phyloP scores from a whole-genome alignment of 2,888 invertebrate genomes.

The Steinernema scapterisci region DNA sequence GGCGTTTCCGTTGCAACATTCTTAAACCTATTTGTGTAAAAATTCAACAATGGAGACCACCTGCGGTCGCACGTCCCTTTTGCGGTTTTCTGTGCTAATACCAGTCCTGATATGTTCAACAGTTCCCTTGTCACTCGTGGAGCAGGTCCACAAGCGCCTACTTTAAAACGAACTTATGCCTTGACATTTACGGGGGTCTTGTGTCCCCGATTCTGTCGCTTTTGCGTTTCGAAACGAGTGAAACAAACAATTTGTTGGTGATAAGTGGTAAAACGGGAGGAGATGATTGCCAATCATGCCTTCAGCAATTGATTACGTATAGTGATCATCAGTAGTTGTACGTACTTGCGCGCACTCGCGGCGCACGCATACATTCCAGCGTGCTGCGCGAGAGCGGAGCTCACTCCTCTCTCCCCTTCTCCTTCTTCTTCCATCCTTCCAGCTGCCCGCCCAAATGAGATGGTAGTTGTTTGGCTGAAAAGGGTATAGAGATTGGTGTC shows the following conservation, averaged over 20 bases:
- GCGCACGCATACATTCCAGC: constrained; percentile 14
- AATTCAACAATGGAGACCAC: constrained; percentile 7
- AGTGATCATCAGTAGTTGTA: constrained; percentile 20
- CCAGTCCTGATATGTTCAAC: neutral
- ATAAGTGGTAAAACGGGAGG: neutral
- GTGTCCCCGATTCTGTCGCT: neutral
- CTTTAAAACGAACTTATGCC: neutral
- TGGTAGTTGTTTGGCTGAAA: constrained; percentile 26
- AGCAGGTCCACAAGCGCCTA: neutral
- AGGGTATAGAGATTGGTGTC: constrained; percentile 28
- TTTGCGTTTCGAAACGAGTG: neutral
- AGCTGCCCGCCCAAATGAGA: constrained; percentile 25
- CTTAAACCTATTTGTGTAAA: constrained; percentile 15
- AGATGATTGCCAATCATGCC: constrained; percentile 10
- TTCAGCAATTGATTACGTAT: constrained; percentile 5
- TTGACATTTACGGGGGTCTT: neutral
- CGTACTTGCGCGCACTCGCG: constrained; percentile 11
- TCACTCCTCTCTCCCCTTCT: neutral
- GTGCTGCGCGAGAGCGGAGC: constrained; percentile 26
- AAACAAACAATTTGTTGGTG: neutral
- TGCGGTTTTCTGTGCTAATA: no score
- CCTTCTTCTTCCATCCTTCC: neutral
- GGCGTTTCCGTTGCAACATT: constrained; percentile 30
- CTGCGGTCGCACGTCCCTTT: constrained; percentile 22
- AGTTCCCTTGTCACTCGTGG: neutral